Percentiles rank a stretch among this genome's conserved stretches.
Conservation (phyloP, 2,888 invertebrate species). For the Tenthredo amoena region DNA sequence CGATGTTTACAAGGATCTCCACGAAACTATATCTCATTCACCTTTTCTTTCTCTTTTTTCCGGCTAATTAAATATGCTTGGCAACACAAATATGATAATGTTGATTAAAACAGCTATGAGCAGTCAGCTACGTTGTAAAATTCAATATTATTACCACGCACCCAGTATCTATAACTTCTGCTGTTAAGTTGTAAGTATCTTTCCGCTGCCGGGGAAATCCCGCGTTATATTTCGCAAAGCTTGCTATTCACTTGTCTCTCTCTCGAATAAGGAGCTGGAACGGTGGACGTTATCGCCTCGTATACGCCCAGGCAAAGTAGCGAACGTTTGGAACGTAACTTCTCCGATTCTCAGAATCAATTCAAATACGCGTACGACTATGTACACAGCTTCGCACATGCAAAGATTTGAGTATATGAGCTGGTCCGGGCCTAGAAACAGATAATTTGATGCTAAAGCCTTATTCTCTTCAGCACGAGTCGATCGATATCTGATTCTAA, state of each 20-base stretch:
- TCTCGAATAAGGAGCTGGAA: background rate
- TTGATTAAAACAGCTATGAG: background rate
- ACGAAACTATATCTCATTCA: slow-evolving; percentile 2
- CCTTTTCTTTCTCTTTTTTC: slow-evolving; percentile 6
- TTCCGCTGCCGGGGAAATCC: background rate
- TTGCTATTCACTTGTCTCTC: background rate
- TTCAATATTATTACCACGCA: background rate
- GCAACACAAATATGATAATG: slow-evolving; percentile 28
- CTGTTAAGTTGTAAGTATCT: background rate
- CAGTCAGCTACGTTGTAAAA: background rate
- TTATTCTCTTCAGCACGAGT: background rate
- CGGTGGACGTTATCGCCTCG: background rate
- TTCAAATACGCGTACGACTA: background rate
- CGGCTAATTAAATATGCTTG: slow-evolving; percentile 26
- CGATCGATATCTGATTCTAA: slow-evolving; percentile 19
- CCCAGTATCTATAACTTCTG: background rate
- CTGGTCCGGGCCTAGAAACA: background rate
- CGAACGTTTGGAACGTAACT: background rate
- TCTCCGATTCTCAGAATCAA: background rate
- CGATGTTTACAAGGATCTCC: slow-evolving; percentile 25
- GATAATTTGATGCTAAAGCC: background rate
- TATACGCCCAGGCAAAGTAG: background rate
- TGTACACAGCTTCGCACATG: background rate
- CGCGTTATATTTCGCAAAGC: slow-evolving; percentile 5
- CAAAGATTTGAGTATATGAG: background rate